Evolutionary conservation across 2,113 vertebrate species (phyloP), one percentile per base, ranked within the genome.

Genomic region (Thalassarche chlororhynchos): DNA sequence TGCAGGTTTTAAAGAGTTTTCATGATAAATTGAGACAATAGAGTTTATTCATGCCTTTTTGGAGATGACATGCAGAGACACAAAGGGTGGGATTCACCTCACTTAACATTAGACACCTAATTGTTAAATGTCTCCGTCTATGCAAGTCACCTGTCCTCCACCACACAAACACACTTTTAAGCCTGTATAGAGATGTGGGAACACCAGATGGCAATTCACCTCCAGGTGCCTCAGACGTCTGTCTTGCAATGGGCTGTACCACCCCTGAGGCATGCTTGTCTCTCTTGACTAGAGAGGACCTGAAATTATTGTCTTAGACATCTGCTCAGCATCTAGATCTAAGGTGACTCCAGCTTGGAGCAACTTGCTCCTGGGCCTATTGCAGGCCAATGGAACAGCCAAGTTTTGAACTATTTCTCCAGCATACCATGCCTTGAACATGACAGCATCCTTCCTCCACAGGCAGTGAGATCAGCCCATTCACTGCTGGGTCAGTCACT

Each of bases 381-480:
- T 36, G 11, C 69, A 42, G 54, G 47, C 20, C 61, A 72, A 7
- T 3, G 14, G 28, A 29, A 17, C 4, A 60, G 61, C 36, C 52
- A 44, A 52, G 40, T 12, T 61, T 34, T 40, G 76, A 34, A 8
- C 32, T 49, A 1, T 31, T 36, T 34, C 34, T 52, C 36, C 58
- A 42, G 29, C 47, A 10, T 5, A 8, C 14, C 0, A 0, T 64
- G 79, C 26, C 46, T 65, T 29, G n/a, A 28, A 21, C 7, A 1
- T 9, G 62, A 16, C 51, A 52, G 64, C 40, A 11, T 18, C 61
- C 14, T 44, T 11, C 69, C 60, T 49, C 60, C 34, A 7, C 55
- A 6, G 71, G 42, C 90, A n/a, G 38, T 1, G 17, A 21, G 34
- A 40, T 1, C 18, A n/a, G 38, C 31, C 66, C 74, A 3, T 32